A percentile compares a stretch with the other conserved stretches of the same genome.
These are phyloP conservation scores for Lepidocyrtinus sp. DNA, from an alignment of 2,888 invertebrate genomes.

Conservation along the genomic window DNA sequence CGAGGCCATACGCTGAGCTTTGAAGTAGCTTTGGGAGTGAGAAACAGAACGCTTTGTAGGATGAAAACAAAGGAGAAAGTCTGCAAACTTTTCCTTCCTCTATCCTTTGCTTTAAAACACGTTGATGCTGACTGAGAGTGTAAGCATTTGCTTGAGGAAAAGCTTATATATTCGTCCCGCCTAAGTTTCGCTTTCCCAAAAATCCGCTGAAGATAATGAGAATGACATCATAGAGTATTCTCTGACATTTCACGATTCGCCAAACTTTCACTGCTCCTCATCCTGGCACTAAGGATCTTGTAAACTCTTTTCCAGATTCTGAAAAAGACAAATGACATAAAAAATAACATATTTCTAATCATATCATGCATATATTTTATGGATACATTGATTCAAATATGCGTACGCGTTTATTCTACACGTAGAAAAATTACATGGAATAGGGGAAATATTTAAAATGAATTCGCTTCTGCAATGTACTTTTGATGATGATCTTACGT, in stretches of 20 bases:
- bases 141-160: not conserved
- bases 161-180: not conserved
- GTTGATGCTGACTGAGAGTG: not conserved
- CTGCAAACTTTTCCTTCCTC: not conserved
- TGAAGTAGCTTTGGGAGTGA: constrained; percentile 18
- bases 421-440: no score
- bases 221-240: not conserved
- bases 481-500: no score
- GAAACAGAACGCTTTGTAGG: constrained; percentile 25
- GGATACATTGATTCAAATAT: no score
- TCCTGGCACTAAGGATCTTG: no score
- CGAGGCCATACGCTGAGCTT: constrained; percentile 66
- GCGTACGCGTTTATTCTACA: no score
- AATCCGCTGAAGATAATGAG: not conserved
- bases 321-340: no score
- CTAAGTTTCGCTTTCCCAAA: not conserved
- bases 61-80: constrained; percentile 6
- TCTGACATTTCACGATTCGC: not conserved
- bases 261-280: not conserved
- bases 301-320: no score
- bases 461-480: no score
- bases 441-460: no score
- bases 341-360: no score
- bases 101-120: not conserved
- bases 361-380: no score